Evolutionary conservation across 2,888 invertebrate genomes (phyloP).

Genomic region (Eurytoma adleriae): DNA sequence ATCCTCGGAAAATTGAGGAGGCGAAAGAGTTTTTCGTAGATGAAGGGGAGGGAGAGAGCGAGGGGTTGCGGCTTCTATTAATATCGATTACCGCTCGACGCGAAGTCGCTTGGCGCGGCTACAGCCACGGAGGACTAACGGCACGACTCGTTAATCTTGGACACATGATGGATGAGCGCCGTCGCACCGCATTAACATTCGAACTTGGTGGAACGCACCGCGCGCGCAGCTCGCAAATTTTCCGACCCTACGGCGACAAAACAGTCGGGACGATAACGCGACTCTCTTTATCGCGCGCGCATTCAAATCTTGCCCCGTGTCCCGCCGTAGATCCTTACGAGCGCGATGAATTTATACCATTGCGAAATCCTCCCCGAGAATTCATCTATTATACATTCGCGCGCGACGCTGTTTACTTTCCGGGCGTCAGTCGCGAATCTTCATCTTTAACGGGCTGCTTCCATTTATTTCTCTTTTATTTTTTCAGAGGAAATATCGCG

Average conservation of each 20-base stretch:
- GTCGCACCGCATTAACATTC: not conserved
- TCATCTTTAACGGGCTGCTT: not conserved
- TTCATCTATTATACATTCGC: not conserved
- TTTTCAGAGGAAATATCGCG: no score
- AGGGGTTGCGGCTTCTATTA: conserved; percentile 1
- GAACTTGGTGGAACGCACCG: not conserved
- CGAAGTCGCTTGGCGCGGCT: not conserved
- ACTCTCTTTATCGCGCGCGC: not conserved
- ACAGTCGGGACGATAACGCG: not conserved
- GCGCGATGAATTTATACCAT: not conserved
- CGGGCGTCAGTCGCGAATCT: not conserved
- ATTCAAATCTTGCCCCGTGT: not conserved
- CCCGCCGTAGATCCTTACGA: not conserved
- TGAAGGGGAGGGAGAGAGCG: not conserved
- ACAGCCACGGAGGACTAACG: not conserved
- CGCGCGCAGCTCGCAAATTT: not conserved
- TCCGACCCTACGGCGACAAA: not conserved
- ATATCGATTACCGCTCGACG: conserved; percentile 4
- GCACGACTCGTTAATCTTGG: conserved; percentile 2
- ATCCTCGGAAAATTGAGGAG: no score
- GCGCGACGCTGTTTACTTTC: not conserved
- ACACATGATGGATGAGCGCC: conserved; percentile 9
- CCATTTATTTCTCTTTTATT: not conserved
- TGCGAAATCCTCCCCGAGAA: not conserved
- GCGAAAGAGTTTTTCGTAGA: no score